These are phyloP conservation scores for Hylaeus anthracinus DNA, from an alignment of 1,140 invertebrate genomes.

Conservation along the genomic window DNA sequence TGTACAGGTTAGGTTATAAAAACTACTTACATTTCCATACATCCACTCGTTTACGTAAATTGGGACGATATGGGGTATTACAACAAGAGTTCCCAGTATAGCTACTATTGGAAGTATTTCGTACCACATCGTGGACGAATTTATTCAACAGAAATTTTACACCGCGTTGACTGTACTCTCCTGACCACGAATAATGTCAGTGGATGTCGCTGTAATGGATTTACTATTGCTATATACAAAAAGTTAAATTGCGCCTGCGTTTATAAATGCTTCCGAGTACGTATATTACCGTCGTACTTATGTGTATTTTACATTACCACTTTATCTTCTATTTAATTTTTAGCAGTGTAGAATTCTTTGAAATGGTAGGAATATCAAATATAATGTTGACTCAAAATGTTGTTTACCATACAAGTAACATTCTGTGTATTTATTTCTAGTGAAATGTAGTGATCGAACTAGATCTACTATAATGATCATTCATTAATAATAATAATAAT, in stretches of 20 bases:
- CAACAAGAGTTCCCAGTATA: not conserved
- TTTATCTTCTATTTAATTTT: not conserved
- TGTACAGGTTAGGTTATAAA: constrained; percentile 32
- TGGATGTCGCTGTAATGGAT: no score
- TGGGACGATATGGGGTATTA: not conserved
- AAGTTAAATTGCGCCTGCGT: no score
- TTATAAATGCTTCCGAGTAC: not conserved
- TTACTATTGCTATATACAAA: not conserved
- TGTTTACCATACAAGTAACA: no score
- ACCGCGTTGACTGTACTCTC: no score
- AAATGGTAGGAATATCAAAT: not conserved
- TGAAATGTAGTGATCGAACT: not conserved
- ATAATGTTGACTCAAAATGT: not conserved
- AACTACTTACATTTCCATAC: constrained; percentile 44
- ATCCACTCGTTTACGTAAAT: not conserved
- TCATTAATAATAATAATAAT: no score
- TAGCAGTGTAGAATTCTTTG: not conserved
- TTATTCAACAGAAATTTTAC: not conserved
- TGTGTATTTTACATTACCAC: not conserved
- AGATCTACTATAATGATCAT: no score
- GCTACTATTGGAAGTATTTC: constrained; percentile 22
- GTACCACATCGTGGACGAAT: constrained; percentile 59
- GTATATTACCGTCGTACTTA: no score
- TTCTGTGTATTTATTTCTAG: no score
- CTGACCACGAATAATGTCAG: no score